Conservation (phyloP, 2,888 invertebrate genomes). For the Podabrus alpinus region DNA sequence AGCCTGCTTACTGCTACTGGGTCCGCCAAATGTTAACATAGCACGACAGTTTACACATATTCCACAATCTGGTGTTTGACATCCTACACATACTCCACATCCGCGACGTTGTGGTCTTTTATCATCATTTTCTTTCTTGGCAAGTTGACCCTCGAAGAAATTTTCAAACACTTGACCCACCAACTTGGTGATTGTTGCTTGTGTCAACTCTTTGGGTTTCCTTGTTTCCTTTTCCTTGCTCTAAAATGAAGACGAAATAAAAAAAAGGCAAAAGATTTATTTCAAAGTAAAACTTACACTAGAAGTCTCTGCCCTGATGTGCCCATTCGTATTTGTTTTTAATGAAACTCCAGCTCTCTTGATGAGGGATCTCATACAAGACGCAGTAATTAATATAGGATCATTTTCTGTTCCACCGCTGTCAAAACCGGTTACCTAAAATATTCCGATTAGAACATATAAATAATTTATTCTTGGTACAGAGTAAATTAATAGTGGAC, state of each 20-base stretch:
- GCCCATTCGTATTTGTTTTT: conserved; percentile 62
- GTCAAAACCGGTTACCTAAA: conserved; percentile 52
- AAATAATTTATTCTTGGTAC: no score
- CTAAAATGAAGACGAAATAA: conserved; percentile 7
- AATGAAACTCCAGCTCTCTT: conserved; percentile 76
- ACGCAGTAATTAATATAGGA: conserved; percentile 69
- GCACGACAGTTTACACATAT: conserved; percentile 72
- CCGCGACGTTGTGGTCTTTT: conserved; percentile 67
- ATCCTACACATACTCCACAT: conserved; percentile 79
- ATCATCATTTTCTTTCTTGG: conserved; percentile 54
- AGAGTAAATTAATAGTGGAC: not conserved
- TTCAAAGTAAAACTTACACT: not conserved
- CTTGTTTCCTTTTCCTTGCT: conserved; percentile 54
- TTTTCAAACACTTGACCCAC: conserved; percentile 78
- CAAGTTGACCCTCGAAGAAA: conserved; percentile 74
- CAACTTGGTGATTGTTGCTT: conserved; percentile 79
- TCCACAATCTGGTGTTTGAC: conserved; percentile 79
- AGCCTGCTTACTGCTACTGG: conserved; percentile 62
- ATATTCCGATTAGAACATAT: conserved; percentile 7
- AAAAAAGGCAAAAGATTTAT: not conserved
- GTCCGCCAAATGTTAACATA: conserved; percentile 81
- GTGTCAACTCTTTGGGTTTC: conserved; percentile 66
- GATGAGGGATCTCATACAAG: conserved; percentile 76
- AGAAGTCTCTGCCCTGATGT: conserved; percentile 60
- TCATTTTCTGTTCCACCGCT: conserved; percentile 59